phyloP scores from a whole-genome alignment of 1,140 invertebrate genomes.

The Caenorhabditis briggsae region DNA sequence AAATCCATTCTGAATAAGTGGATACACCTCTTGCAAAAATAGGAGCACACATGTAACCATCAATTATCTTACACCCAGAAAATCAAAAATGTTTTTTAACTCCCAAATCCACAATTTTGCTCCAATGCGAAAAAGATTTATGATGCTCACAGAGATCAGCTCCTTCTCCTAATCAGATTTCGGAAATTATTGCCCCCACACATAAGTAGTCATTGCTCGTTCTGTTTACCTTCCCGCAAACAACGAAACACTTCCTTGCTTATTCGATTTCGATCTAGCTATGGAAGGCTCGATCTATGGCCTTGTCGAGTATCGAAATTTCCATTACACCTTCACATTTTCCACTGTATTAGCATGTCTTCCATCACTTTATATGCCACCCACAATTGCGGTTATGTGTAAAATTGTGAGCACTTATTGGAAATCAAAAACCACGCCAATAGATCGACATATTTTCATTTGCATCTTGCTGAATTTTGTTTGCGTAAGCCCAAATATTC shows the following conservation, averaged over 20 bases:
- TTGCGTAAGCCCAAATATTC: not conserved
- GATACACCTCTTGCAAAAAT: too few relatives aligned
- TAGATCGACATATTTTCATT: constrained; percentile 11
- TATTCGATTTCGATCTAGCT: not conserved
- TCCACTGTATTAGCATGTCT: not conserved
- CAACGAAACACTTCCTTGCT: not conserved
- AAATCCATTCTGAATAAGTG: too few relatives aligned
- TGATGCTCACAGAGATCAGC: too few relatives aligned
- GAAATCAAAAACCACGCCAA: not conserved
- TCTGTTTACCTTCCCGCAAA: not conserved
- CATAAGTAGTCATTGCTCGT: not conserved
- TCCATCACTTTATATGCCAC: not conserved
- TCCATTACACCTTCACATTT: not conserved
- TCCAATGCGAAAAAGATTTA: too few relatives aligned
- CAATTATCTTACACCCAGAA: too few relatives aligned
- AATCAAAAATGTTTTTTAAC: too few relatives aligned
- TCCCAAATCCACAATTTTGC: too few relatives aligned
- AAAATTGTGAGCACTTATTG: not conserved
- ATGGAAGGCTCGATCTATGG: not conserved
- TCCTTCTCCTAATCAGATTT: not conserved
- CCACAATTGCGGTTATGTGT: not conserved
- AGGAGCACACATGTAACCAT: too few relatives aligned
- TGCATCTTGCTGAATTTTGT: not conserved
- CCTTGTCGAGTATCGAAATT: not conserved
- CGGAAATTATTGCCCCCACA: not conserved